Percentiles rank a stretch among this genome's conserved stretches.
Conservation (phyloP, 2,888 invertebrate genomes). For the Drosophila vallismaia region DNA sequence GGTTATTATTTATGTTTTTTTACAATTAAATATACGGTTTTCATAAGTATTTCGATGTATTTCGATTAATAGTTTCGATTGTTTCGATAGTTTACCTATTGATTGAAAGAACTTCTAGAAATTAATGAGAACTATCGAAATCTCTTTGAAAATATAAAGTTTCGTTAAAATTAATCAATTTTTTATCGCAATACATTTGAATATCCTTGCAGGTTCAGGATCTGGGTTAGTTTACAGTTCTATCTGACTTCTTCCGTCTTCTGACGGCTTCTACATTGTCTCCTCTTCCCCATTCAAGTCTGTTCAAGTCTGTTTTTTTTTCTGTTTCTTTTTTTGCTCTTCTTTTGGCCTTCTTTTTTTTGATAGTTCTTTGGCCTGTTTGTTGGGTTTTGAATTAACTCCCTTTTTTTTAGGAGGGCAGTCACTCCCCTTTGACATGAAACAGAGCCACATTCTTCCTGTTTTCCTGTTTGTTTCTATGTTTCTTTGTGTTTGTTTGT, state of each 20-base stretch:
- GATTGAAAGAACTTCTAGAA: too few relatives aligned
- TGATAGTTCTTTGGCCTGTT: background rate
- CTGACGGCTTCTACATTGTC: constrained; percentile 21
- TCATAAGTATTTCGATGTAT: too few relatives aligned
- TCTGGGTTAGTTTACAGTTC: constrained; percentile 65
- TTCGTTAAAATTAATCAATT: too few relatives aligned
- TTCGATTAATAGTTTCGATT: too few relatives aligned
- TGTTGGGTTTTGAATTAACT: constrained; percentile 24
- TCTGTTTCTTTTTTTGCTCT: too few relatives aligned
- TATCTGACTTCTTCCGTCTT: constrained; percentile 44
- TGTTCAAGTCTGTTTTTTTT: background rate
- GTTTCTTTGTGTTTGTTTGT: constrained; percentile 2
- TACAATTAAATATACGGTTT: too few relatives aligned
- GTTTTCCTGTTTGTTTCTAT: constrained; percentile 20
- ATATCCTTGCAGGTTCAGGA: constrained; percentile 29
- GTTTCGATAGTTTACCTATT: too few relatives aligned
- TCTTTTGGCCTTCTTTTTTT: background rate
- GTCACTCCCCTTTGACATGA: background rate
- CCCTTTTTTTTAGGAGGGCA: background rate
- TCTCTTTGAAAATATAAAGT: too few relatives aligned
- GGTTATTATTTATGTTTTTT: too few relatives aligned
- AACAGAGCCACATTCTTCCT: constrained; percentile 36
- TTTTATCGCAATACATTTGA: background rate
- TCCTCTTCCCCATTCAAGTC: constrained; percentile 4
- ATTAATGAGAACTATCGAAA: too few relatives aligned